Evolutionary conservation across 2,888 invertebrate genomes (phyloP).

Genomic region (Disparrhopalites patrizii): DNA sequence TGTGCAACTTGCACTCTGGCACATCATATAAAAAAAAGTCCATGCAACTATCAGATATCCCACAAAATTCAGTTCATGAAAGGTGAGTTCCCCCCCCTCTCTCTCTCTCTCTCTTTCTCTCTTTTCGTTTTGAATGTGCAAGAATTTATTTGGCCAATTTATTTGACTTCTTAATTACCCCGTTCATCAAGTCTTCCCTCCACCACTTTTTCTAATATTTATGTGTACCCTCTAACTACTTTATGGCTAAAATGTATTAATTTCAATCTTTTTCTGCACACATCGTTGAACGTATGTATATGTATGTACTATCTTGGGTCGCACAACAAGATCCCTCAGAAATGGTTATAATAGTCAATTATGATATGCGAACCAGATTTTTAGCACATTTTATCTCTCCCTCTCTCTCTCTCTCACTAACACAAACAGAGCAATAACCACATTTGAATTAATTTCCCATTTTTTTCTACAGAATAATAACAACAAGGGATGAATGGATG

Average conservation of each 20-base stretch:
- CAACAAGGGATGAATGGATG: no score
- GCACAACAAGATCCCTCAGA: no score
- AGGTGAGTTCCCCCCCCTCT: background rate
- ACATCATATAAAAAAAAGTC: no score
- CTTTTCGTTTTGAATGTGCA: background rate
- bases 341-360: background rate
- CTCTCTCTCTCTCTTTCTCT: background rate
- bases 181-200: background rate
- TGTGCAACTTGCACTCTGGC: no score
- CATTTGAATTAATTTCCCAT: constrained; percentile 4
- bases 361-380: background rate
- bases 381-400: background rate
- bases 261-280: background rate
- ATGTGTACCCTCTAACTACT: no score
- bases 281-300: no score
- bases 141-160: no score
- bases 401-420: no score
- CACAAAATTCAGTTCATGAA: no score
- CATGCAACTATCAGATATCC: no score
- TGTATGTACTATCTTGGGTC: no score
- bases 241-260: constrained; percentile 2
- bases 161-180: background rate
- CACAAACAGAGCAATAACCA: constrained; percentile 8
- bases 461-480: background rate
- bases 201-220: background rate